phyloP scores from a whole-genome alignment of 2,888 invertebrate genomes.

The Lottia gigantea region DNA sequence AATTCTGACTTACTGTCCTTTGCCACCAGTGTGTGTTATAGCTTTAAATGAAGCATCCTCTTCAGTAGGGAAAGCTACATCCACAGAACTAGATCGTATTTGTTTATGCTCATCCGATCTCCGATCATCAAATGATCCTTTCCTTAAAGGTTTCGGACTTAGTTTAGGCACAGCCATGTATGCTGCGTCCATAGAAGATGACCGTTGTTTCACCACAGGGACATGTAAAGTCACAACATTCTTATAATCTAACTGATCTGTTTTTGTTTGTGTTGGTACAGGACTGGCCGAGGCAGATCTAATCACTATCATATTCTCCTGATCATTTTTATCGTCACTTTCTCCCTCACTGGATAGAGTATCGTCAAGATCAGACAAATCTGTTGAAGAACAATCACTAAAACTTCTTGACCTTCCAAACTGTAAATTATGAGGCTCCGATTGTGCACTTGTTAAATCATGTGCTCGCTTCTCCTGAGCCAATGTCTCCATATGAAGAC shows the following conservation, averaged over 20 bases:
- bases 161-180: conserved; percentile 34
- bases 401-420: conserved; percentile 16
- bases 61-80: conserved; percentile 56
- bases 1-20: neutral
- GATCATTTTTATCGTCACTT: conserved; percentile 25
- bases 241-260: conserved; percentile 31
- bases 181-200: conserved; percentile 60
- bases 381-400: conserved; percentile 15
- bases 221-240: conserved; percentile 59
- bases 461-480: conserved; percentile 33
- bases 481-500: conserved; percentile 57
- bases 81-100: conserved; percentile 59
- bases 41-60: conserved; percentile 48
- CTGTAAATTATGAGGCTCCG: conserved; percentile 29
- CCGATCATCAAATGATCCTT: conserved; percentile 50
- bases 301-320: conserved; percentile 14
- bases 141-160: conserved; percentile 30
- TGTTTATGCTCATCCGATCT: conserved; percentile 48
- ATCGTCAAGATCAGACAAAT: conserved; percentile 14
- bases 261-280: conserved; percentile 15
- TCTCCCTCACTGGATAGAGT: conserved; percentile 33
- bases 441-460: conserved; percentile 20
- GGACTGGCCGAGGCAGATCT: conserved; percentile 11
- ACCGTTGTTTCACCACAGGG: conserved; percentile 56
- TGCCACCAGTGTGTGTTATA: conserved; percentile 29